Evolutionary conservation across 37 sponge, comb jelly and placozoan species (phyloP), one percentile per base, ranked within the genome.

Genomic region (Oscarella lobularis): DNA sequence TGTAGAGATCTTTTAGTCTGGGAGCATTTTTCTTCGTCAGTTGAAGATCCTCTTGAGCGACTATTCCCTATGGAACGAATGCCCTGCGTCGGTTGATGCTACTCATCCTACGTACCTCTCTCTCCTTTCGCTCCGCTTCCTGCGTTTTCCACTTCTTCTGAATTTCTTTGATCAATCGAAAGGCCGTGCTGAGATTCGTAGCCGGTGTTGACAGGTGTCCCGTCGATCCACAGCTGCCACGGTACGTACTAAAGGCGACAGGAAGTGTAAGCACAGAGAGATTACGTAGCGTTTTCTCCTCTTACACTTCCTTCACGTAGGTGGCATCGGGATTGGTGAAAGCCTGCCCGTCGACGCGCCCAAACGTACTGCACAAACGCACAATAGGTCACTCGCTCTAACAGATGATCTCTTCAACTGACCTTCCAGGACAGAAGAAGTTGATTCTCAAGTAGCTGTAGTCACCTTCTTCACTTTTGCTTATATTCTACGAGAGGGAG

Each of bases 381-480:
- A 38, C 33, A 1, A 74, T n/a, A 73, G n/a, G 20, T 27, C 35
- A 31, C 35, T 31, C 31, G 35, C 73, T 27, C 9, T 70, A 6
- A 70, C 20, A n/a, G n/a, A n/a, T n/a, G n/a, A n/a, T 20, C 34
- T 70, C n/a, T 70, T 31, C 9, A 14, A 14, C 35, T 33, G 31
- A 88, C 89, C 77, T 83, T 41, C 95, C 95, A 9, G 95, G 95
- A 72, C 75, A 80, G 84, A 85, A 91, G 81, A 98, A 87, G 74
- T 98, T 98, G 37, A 91, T 82, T 31, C 99, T 81, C 14, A 98
- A 81, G 79, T 98, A 98, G 14, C 77, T 79, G 70, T 88, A 94
- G 70, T 88, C 87, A 29, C 99, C 99, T 74, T 98, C 95, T 40
- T 94, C 99, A 80, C 89, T 93, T 68, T 88, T 86, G 75, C 99